Evolutionary conservation across 2,888 invertebrate species (phyloP), one percentile per base, ranked within the genome.

Genomic region (Helicoverpa assulta): DNA sequence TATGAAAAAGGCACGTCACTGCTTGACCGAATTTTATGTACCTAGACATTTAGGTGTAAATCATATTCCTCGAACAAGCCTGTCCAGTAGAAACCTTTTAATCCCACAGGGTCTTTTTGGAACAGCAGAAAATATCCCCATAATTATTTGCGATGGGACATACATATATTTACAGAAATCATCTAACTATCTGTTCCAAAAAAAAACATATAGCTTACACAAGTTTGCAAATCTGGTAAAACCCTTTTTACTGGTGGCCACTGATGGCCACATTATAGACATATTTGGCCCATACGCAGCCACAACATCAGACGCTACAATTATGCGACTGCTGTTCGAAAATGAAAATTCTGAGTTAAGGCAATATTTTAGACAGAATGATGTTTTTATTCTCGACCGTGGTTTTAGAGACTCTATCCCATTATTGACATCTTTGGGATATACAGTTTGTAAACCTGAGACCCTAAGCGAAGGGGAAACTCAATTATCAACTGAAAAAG

Each of bases 161-260:
- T 64, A 63, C 2, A 43, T 54, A 0, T 63, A 55, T 16, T 5
- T 54, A 16, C 26, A 65, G n/a, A 65, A 65, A 47, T 52, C 58
- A 0, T 40, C 58, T 14, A 52, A 65, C 2, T 58, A 52, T 19
- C 12, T 65, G 16, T 58, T 52, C 0, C 10, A 65, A 65, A 53
- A 65, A 53, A 65, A 65, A 55, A 7, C 51, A 16, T 57, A 64
- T 14, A 64, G 63, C 55, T 56, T 64, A 50, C 63, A 56, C 21
- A 47, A 64, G 8, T 33, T 12, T 19, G 47, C 50, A 26, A 26
- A 26, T 26, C 26, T 26, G 2, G 26, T 26, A 26, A 26, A 26
- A 26, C 26, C 26, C 26, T 26, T 26, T 26, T 26, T 26, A 26
- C 26, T 26, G 26, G 26, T 26, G 26, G 26, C 26, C 26, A 26